A percentile compares a stretch with the other conserved stretches of the same genome.
Evolutionary conservation across 1,140 invertebrate species (phyloP).

Genomic region (Acromyrmex echinatior): DNA sequence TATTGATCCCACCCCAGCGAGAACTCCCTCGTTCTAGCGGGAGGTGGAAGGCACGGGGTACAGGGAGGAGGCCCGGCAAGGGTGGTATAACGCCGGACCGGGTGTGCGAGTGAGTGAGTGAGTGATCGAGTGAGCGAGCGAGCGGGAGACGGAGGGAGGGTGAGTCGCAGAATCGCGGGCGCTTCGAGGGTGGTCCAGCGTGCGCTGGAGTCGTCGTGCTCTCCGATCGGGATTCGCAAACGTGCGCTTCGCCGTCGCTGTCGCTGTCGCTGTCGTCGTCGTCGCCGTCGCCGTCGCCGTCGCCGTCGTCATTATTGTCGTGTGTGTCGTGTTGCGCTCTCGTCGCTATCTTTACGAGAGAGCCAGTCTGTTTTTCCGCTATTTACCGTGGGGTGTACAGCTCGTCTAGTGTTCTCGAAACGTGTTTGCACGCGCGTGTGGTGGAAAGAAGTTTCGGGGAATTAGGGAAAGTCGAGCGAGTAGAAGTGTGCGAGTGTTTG

Average conservation of each 20-base stretch:
- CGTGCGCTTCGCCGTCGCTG: constrained; percentile 18
- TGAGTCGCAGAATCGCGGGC: constrained; percentile 84
- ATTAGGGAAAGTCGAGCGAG: background rate
- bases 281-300: constrained; percentile 10
- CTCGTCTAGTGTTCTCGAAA: background rate
- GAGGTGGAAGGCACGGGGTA: constrained; percentile 34
- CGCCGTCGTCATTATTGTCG: constrained; percentile 16
- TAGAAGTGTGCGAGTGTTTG: constrained; percentile 37
- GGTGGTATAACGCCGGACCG: constrained; percentile 63
- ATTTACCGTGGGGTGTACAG: background rate
- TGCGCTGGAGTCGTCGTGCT: constrained; percentile 54
- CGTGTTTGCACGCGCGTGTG: constrained; percentile 4
- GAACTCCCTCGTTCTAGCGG: constrained; percentile 66
- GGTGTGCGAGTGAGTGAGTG: constrained; percentile 47
- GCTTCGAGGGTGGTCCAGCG: constrained; percentile 80
- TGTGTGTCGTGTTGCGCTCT: constrained; percentile 14
- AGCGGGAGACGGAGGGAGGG: constrained; percentile 51
- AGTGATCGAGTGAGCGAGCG: constrained; percentile 1
- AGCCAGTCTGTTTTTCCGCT: background rate
- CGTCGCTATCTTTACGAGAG: constrained; percentile 11
- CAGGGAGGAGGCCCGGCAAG: constrained; percentile 30
- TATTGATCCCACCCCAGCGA: constrained; percentile 86
- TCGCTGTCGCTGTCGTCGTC: constrained; percentile 15
- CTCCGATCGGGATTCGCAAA: constrained; percentile 31
- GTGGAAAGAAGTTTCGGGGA: constrained; percentile 28